Base-by-base conservation (phyloP, 2,797 vertebrate genomes). In the Takifugu rubripes region DNA sequence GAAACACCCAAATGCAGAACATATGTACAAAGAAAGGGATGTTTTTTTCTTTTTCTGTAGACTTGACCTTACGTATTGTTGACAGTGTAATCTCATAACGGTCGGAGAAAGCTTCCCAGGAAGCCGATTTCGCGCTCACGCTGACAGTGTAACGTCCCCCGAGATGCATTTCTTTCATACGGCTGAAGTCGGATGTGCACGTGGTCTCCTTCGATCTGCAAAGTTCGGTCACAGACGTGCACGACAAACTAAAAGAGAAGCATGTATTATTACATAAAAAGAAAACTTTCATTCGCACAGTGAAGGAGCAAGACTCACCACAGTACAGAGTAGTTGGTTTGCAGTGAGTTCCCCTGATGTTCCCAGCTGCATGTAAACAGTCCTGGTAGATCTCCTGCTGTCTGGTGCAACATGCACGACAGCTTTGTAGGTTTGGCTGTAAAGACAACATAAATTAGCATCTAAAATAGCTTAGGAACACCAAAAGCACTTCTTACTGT, bases 401-500 rank as follows among this genome's bases (percentile, higher is more conserved):
- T 46, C 0, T 49, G 47, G 47, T 72, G 17, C 1, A 64, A 58
- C 5, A 70, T 2, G 52, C 88, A 89, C 3, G 72, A 72, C 42
- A 89, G 36, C 0, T 74, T 75, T 11, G 21, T 66, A 49, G 85
- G 88, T 78, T 78, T 87, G 24, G 70, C 88, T 90, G 67, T 31
- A 2, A 16, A 49, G 40, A 25, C 46, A 44, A 2, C 0, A 50
- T 5, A 1, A 11, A 4, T 72, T 7, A 49, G 33, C 14, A 21
- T n/a, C 2, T 25, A 25, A 3, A 26, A 9, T 5, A 21, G 9
- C 44, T 52, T 45, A 24, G 3, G 51, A 53, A 5, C 3, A 26
- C 1, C 5, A 47, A 27, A 53, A 42, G 26, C 0, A 15, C 36
- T 36, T 57, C 81, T 83, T 73, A 90, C 88, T n/a, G 59, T 83